Conservation (phyloP, 2,888 invertebrate genomes). For the Gymnosoma rotundatum region DNA sequence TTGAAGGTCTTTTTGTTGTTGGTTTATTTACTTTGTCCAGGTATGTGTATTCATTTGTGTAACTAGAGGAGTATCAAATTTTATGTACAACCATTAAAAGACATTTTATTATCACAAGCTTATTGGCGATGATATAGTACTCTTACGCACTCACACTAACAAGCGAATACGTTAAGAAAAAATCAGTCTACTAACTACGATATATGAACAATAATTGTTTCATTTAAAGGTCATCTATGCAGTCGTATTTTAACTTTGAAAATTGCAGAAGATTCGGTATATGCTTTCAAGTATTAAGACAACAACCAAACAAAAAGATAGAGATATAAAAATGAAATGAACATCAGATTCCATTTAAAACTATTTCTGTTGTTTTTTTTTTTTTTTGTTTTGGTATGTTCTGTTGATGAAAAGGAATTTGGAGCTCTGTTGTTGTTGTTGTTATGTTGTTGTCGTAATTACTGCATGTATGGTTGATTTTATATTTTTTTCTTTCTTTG, state of each 20-base stretch:
- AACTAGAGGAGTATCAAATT: conserved; percentile 22
- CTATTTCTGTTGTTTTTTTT: neutral
- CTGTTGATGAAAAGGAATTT: conserved; percentile 47
- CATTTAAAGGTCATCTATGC: conserved; percentile 42
- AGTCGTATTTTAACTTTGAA: conserved; percentile 7
- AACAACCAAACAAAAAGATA: neutral
- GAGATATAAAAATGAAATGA: too few species aligned
- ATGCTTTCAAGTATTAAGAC: conserved; percentile 29
- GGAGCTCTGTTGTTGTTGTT: conserved; percentile 13
- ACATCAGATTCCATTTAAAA: neutral
- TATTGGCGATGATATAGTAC: conserved; percentile 57
- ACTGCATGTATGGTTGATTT: conserved; percentile 49
- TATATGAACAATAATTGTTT: conserved; percentile 29
- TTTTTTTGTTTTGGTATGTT: conserved; percentile 36
- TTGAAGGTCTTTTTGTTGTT: conserved; percentile 9
- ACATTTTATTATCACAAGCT: conserved; percentile 65
- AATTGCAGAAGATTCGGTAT: neutral
- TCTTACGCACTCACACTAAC: conserved; percentile 27
- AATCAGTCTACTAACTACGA: neutral
- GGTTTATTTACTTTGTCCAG: neutral
- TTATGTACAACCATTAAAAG: conserved; percentile 33
- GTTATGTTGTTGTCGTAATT: conserved; percentile 52
- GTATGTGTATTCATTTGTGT: neutral
- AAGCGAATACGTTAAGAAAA: neutral
- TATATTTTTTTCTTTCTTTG: conserved; percentile 33